phyloP scores from a whole-genome alignment of 2,888 invertebrate species.

The Rhorus exstirpatorius region DNA sequence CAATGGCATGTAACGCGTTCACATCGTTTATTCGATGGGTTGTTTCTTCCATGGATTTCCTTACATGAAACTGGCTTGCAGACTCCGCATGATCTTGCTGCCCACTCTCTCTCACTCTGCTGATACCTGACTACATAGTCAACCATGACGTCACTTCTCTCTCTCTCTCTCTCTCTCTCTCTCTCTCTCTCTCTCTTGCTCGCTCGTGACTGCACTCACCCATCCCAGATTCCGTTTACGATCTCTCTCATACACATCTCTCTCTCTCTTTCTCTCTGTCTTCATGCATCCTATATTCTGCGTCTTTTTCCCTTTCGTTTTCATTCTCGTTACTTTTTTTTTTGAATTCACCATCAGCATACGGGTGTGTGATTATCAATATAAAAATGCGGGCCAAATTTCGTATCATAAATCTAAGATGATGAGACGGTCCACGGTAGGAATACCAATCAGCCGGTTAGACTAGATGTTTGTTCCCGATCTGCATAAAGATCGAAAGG shows the following conservation, averaged over 20 bases:
- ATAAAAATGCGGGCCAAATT: slow-evolving; percentile 81
- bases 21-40: background rate
- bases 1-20: background rate
- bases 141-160: slow-evolving; percentile 82
- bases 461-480: slow-evolving; percentile 82
- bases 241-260: slow-evolving; percentile 62
- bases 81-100: slow-evolving; percentile 72
- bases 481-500: slow-evolving; percentile 82
- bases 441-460: slow-evolving; percentile 83
- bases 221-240: slow-evolving; percentile 80
- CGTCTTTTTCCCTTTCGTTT: slow-evolving; percentile 64
- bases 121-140: slow-evolving; percentile 77
- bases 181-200: slow-evolving; percentile 73
- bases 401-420: slow-evolving; percentile 82
- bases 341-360: slow-evolving; percentile 44
- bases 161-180: too few species aligned
- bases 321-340: slow-evolving; percentile 58
- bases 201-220: slow-evolving; percentile 79
- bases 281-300: slow-evolving; percentile 57
- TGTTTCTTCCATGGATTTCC: slow-evolving; percentile 37
- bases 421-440: slow-evolving; percentile 76
- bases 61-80: slow-evolving; percentile 62
- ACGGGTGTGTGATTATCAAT: slow-evolving; percentile 78
- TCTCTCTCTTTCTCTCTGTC: slow-evolving; percentile 57
- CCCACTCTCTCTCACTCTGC: slow-evolving; percentile 76